Percentiles rank a stretch among this genome's conserved stretches.
These are phyloP conservation scores for Mirounga angustirostris DNA, from an alignment of 2,113 vertebrate genomes.

Conservation along the genomic window DNA sequence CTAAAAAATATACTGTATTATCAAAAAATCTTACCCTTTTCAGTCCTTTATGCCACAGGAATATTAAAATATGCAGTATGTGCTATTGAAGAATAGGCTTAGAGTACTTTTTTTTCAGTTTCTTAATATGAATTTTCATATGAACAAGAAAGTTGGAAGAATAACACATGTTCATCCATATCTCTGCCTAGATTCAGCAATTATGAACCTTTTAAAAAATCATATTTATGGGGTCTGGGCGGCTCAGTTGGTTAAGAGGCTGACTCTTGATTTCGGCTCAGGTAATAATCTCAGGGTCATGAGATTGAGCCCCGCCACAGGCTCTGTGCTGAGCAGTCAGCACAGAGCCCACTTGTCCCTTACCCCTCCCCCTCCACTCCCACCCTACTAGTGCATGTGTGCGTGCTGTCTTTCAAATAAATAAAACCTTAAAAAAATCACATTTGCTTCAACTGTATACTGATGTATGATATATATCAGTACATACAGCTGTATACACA, in stretches of 20 bases:
- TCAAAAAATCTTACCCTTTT: neutral
- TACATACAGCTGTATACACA: neutral
- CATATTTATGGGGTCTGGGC: neutral
- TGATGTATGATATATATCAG: neutral
- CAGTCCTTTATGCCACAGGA: neutral
- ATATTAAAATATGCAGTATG: neutral
- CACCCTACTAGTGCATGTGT: too few species aligned
- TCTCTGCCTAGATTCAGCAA: neutral
- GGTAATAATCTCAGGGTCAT: too few species aligned
- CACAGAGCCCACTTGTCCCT: too few species aligned
- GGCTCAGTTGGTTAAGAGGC: neutral
- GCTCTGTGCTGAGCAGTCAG: too few species aligned
- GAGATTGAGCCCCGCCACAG: too few species aligned
- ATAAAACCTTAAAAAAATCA: neutral
- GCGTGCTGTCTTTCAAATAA: too few species aligned
- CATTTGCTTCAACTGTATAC: neutral
- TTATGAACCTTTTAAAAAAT: conserved; percentile 7
- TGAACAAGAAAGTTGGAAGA: neutral
- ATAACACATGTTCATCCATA: neutral
- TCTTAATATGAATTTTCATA: conserved; percentile 43
- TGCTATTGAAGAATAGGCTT: conserved; percentile 14
- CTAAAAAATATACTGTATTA: conserved; percentile 38
- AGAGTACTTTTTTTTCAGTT: neutral
- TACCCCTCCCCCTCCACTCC: too few species aligned
- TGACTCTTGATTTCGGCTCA: neutral